Percentiles rank a stretch among this genome's conserved stretches.
phyloP scores from a whole-genome alignment of 2,888 invertebrate genomes.

The Tetragonisca angustula region DNA sequence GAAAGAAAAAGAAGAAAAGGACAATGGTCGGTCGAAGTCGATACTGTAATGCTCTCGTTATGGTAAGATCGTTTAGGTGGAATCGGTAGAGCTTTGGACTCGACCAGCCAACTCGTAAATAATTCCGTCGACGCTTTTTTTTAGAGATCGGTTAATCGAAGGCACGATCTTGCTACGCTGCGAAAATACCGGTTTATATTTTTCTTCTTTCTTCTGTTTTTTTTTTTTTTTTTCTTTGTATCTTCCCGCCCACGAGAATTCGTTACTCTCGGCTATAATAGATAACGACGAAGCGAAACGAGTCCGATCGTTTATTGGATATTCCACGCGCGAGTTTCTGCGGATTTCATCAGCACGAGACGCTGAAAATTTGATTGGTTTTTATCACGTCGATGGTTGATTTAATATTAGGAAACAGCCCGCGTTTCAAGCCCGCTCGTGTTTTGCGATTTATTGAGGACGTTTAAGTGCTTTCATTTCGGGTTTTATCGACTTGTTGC shows the following conservation, averaged over 20 bases:
- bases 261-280: background rate
- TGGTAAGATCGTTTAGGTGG: background rate
- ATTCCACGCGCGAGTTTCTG: background rate
- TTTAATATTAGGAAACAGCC: background rate
- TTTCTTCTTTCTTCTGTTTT: background rate
- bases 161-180: conserved; percentile 2
- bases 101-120: conserved; percentile 6
- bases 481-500: background rate
- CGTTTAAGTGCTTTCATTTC: background rate
- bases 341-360: background rate
- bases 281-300: background rate
- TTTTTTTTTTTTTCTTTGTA: background rate
- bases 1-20: conserved; percentile 4
- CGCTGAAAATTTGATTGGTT: background rate
- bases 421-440: background rate
- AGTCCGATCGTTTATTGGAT: background rate
- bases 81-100: conserved; percentile 3
- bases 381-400: background rate
- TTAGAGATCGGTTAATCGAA: background rate
- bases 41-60: conserved; percentile 31
- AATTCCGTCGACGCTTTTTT: background rate
- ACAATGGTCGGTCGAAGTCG: background rate
- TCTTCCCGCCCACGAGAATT: background rate
- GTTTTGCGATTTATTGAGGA: background rate
- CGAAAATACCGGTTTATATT: background rate